Percentiles rank a stretch among this genome's conserved stretches.
Evolutionary conservation across 2,113 vertebrate genomes (phyloP).

Genomic region (Hyla sarda): DNA sequence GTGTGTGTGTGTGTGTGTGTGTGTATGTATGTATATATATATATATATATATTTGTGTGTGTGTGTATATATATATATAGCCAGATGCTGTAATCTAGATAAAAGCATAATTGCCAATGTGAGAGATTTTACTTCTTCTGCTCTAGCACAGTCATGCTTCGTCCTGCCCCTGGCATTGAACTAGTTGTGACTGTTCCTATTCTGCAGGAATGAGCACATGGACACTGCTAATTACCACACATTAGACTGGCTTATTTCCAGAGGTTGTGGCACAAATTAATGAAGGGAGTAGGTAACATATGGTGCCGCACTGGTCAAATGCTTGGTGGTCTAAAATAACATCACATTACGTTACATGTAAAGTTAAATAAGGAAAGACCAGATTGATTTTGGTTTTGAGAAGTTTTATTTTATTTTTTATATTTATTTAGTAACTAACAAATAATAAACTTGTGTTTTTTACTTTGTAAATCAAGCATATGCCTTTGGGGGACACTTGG

Average conservation of each 20-base stretch:
- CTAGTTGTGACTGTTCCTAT: conserved; percentile 9
- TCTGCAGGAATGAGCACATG: conserved; percentile 63
- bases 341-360: conserved; percentile 64
- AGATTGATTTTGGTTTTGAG: not conserved
- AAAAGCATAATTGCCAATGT: not conserved
- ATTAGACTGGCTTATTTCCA: conserved; percentile 71
- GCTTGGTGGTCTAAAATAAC: conserved; percentile 67
- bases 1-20: too few relatives aligned
- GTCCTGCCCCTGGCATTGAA: conserved; percentile 41
- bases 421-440: not conserved
- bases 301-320: conserved; percentile 53
- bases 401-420: too few relatives aligned
- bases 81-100: not conserved
- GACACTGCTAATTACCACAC: conserved; percentile 68
- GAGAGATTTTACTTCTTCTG: not conserved
- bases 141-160: not conserved
- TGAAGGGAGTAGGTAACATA: conserved; percentile 67
- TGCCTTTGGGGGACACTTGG: too few relatives aligned
- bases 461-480: not conserved
- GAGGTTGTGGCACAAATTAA: conserved; percentile 70
- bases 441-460: not conserved
- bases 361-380: not conserved
- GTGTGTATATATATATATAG: too few relatives aligned
- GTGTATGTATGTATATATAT: too few relatives aligned
- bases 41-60: too few relatives aligned